Evolutionary conservation across 1,140 invertebrate genomes (phyloP), one percentile per base, ranked within the genome.

Genomic region (Dinothrombium tinctorium): DNA sequence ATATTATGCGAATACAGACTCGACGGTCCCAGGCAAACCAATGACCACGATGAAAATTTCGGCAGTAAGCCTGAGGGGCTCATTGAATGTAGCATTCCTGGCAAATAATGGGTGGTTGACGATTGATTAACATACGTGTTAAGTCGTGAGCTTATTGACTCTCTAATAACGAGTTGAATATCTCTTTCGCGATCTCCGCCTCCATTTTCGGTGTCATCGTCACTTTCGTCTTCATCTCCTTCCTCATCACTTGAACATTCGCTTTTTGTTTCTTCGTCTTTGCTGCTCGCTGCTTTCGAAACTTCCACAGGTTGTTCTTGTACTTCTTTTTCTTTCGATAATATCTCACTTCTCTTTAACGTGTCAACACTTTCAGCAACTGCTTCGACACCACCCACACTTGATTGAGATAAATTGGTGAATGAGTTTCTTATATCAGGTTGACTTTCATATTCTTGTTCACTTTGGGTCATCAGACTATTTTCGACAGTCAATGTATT

Each of bases 1-100:
- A 75, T 67, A 57, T 76, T 80, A 53, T 92, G 84, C 17, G 77
- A 84, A 56, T 95, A 95, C 9, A 86, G 61, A 45, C 77, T 83
- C 22, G 80, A 82, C 0, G 78, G 71, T 6, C 89, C 90, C 1
- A 92, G 61, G 55, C 80, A 87, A 29, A 84, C 68, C 15, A 96
- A 59, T 2, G 78, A 79, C 84, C 87, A 96, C 46, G 82, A 90
- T 0, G 83, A 73, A 60, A 81, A 95, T 43, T 76, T 70, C 0
- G 90, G 86, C 33, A 90, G 60, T 8, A 89, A 59, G 1, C 71
- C 72, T 4, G 65, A 55, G 5, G 80, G 78, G 17, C 76, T 80
- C 39, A 66, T 67, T 0, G 72, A 68, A 51, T 87, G 78, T 24
- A 89, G 61, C 81, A 92, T 84, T 23, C 79, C 77, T 3, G 80